Base-by-base conservation (phyloP, 1,140 invertebrate species). In the Bombus breviceps region DNA sequence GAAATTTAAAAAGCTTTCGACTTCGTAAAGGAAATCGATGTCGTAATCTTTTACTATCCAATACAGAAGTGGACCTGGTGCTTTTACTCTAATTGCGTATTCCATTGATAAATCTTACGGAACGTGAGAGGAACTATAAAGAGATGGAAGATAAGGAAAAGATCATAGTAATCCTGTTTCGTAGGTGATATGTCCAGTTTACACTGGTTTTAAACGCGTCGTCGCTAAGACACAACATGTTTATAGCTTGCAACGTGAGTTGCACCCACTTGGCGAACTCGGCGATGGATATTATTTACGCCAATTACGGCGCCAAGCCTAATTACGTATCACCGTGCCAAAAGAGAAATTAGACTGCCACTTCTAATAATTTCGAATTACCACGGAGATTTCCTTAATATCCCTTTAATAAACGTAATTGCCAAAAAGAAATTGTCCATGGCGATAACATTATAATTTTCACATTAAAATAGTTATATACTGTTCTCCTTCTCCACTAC, bases 271-370 rank as follows among this genome's bases (percentile, higher is more conserved):
- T 73, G 78, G 78, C 78, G 43, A 34, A 85, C 43, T n/a, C 71
- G 39, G 2, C 71, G 43, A 76, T 86, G 72, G 80, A 86, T 86
- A 82, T 86, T 86, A 83, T 86, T 82, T 82, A 83, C 64, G 47
- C 85, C 85, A 86, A 83, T 86, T 86, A 86, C 39, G 53, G 80
- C 79, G 71, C 78, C 78, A 75, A 57, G 83, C 78, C 78, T 83
- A 86, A 86, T 86, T 86, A 86, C 69, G 22, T 74, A 85, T 85
- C 59, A 39, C 78, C 37, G 43, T 74, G 78, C 59, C 43, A 81
- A 81, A 81, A 81, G 84, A 68, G 79, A 85, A 81, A 85, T 85
- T 81, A 68, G 59, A 53, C 71, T 68, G 69, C 34, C 77, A 74
- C 32, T 85, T 75, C 57, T 47, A 80, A 81, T 81, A 85, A 72